Base-by-base conservation (phyloP, 2,113 vertebrate species). In the western clawed frog (Xenopus tropicalis) region DNA sequence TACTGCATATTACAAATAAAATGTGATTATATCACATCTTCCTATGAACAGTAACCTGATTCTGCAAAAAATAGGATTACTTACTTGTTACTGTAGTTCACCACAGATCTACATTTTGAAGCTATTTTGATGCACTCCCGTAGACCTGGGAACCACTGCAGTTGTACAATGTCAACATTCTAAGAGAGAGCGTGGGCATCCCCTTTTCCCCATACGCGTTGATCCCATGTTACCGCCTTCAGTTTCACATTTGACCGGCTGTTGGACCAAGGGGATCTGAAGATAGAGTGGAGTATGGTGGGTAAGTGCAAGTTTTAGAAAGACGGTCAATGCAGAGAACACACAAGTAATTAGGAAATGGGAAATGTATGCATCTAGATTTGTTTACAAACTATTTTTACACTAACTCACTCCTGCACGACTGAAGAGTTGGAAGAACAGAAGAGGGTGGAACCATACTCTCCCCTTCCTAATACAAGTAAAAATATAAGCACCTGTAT, bases 1-100 rank as follows among this genome's bases (percentile, higher is more conserved):
- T 66, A 48, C 29, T 23, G 37, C 21, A 22, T 46, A 14, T 51
- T 23, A 48, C 37, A 66, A 44, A 29, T 56, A 61, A 70, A 44
- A 48, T 44, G 37, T 70, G 22, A 70, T 7, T 19, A 61, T n/a
- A 75, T 67, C 46, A 17, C 24, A 52, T 63, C n/a, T 52, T 43
- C 52, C 46, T 21, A 61, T 20, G 8, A 51, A 20, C n/a, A 65
- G 1, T 42, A 44, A 44, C 46, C 46, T 48, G 12, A 10, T 48
- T 48, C 16, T 48, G 46, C 46, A 48, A 48, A 48, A 13, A 48
- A 14, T 48, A 48, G 46, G 24, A 24, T 68, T 69, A 75, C 72
- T 75, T 75, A 75, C 72, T 75, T 75, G 72, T 69, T 69, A 75
- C 72, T 75, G 72, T 69, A 69, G 72, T 75, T 75, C 72, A 69